Evolutionary conservation across 2,888 invertebrate species (phyloP).

Genomic region (Chrysolina oricalcia): DNA sequence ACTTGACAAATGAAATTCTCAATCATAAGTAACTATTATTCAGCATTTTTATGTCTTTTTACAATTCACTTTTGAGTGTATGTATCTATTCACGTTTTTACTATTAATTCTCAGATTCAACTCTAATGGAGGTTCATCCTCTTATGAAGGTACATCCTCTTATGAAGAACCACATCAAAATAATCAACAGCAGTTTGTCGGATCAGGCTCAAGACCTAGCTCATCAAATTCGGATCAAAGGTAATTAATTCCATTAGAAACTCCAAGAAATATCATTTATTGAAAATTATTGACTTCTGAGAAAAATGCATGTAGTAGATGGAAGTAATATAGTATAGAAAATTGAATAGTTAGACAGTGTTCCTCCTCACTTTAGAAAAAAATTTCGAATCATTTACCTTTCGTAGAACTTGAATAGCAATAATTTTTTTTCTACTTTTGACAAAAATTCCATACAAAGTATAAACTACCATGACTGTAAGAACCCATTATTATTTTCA

Average conservation of each 20-base stretch:
- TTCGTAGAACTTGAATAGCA: no score
- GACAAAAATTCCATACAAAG: no score
- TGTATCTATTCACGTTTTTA: not conserved
- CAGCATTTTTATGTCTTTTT: no score
- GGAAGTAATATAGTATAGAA: no score
- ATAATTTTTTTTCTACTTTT: no score
- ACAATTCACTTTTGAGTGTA: not conserved
- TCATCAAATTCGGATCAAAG: not conserved
- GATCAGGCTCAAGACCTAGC: slow-evolving; percentile 3
- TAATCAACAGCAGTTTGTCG: not conserved
- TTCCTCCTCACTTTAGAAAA: no score
- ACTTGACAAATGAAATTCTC: no score
- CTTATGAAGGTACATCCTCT: not conserved
- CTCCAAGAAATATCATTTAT: not conserved
- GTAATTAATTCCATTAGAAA: not conserved
- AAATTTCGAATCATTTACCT: no score
- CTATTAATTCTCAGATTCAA: not conserved
- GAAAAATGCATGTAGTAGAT: not conserved
- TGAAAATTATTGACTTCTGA: not conserved
- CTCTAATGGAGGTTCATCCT: not conserved
- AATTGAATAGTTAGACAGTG: no score
- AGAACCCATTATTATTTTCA: no score
- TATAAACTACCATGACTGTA: no score
- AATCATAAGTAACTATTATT: no score
- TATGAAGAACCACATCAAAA: slow-evolving; percentile 2